Evolutionary conservation across 2,797 vertebrate genomes (phyloP).

Genomic region (Rhabdomys pumilio): DNA sequence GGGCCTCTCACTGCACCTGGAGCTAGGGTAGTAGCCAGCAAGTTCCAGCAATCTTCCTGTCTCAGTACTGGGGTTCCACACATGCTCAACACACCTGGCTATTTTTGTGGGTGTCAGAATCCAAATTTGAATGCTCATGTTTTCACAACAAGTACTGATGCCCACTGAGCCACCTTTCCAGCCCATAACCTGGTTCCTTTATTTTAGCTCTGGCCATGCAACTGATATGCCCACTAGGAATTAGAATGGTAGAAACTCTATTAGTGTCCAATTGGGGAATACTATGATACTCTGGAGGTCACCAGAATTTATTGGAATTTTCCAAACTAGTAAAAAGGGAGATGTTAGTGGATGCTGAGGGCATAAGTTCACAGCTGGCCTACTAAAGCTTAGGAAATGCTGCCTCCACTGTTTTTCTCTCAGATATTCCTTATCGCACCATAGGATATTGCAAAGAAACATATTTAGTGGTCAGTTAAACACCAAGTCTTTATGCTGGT

Average conservation of each 20-base stretch:
- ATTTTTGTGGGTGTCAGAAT: not conserved
- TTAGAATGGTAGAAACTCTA: not conserved
- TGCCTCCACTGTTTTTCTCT: not conserved
- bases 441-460: not conserved
- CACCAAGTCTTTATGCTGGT: not conserved
- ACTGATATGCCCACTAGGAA: not conserved
- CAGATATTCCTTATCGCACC: not conserved
- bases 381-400: not conserved
- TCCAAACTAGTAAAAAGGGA: slow-evolving; percentile 1
- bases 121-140: not conserved
- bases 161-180: not conserved
- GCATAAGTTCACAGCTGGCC: not conserved
- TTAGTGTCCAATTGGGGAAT: not conserved
- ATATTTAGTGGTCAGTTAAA: not conserved
- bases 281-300: not conserved
- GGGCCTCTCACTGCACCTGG: not conserved
- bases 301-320: not conserved
- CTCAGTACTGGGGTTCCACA: no score
- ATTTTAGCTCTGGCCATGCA: not conserved
- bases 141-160: not conserved
- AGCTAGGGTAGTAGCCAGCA: not conserved
- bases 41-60: not conserved
- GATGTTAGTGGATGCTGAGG: not conserved
- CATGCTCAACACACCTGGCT: not conserved
- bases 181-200: not conserved